Base-by-base conservation (phyloP, 2,113 vertebrate species). In the Dasyprocta punctata region DNA sequence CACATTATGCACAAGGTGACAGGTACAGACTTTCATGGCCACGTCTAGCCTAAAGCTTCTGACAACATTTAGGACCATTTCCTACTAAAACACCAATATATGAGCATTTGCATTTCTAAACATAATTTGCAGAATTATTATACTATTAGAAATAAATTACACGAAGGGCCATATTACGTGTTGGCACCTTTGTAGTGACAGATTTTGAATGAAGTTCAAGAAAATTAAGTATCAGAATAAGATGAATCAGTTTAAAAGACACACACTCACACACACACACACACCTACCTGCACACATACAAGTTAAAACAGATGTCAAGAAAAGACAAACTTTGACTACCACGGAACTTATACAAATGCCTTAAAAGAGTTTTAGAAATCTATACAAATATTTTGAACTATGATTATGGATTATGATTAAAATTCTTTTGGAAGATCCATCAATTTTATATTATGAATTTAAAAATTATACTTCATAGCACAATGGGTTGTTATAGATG, bases 1-100 rank as follows among this genome's bases (percentile, higher is more conserved):
- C n/a, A n/a, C n/a, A n/a, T n/a, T n/a, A n/a, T n/a, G n/a, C n/a
- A 90, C 61, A 78, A 92, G 89, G 54, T 56, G 73, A 87, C 88
- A 91, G 26, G 61, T 65, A 30, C 26, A 85, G 44, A 93, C 11
- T 89, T 89, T 73, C 17, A 67, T 1, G 60, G 60, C 54, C 61
- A 13, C 11, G 11, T 33, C 10, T 93, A 61, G 33, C 78, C 78
- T 82, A 77, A 86, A 47, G 44, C 61, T 90, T 87, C 77, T 58
- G 4, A 91, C 84, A 83, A 38, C 4, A 84, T 61, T 84, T 36
- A 65, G 60, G 36, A 94, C 47, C n/a, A 80, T 19, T 89, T 89
- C 73, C 58, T 94, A 71, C 47, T 78, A 84, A 87, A 92, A 84
- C 41, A 89, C 14, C 4, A 96, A 89, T 16, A 85, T 41, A 52